These are phyloP conservation scores for Archaeoteleia sp. DNA, from an alignment of 2,888 invertebrate species.

Conservation along the genomic window DNA sequence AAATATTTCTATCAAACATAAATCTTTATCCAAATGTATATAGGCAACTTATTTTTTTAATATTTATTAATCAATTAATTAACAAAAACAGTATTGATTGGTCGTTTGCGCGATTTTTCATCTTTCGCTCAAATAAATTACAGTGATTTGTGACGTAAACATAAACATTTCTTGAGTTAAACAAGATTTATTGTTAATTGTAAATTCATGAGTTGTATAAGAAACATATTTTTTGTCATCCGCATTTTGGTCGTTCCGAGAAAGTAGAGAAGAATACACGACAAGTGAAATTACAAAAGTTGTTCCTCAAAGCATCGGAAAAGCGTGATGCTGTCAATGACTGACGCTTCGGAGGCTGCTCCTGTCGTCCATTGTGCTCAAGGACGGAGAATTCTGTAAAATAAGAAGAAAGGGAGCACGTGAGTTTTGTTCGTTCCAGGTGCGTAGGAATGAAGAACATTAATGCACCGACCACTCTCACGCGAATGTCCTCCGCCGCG, in stretches of 20 bases:
- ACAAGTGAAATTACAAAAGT: not conserved
- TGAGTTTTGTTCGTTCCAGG: not conserved
- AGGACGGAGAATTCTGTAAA: conserved; percentile 70
- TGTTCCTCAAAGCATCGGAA: not conserved
- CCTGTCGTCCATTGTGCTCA: conserved; percentile 63
- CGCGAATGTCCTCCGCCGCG: conserved; percentile 80
- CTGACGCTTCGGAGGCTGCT: conserved; percentile 66
- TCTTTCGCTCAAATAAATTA: too few relatives aligned
- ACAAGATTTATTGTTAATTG: too few relatives aligned
- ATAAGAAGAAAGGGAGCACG: conserved; percentile 17
- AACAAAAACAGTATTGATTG: conserved; percentile 36
- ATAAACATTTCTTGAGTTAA: too few relatives aligned
- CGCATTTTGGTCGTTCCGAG: too few relatives aligned
- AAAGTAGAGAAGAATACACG: too few relatives aligned
- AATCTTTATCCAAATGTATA: too few relatives aligned
- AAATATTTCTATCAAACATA: too few relatives aligned
- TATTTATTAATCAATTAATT: conserved; percentile 49
- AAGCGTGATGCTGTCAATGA: conserved; percentile 34
- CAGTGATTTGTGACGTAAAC: too few relatives aligned
- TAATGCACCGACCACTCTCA: conserved; percentile 67
- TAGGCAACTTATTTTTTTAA: conserved; percentile 13
- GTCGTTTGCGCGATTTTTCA: too few relatives aligned
- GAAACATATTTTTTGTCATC: too few relatives aligned
- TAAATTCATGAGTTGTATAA: too few relatives aligned
- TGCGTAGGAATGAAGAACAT: not conserved